phyloP scores from a whole-genome alignment of 2,797 vertebrate species.

The Picus viridis region DNA sequence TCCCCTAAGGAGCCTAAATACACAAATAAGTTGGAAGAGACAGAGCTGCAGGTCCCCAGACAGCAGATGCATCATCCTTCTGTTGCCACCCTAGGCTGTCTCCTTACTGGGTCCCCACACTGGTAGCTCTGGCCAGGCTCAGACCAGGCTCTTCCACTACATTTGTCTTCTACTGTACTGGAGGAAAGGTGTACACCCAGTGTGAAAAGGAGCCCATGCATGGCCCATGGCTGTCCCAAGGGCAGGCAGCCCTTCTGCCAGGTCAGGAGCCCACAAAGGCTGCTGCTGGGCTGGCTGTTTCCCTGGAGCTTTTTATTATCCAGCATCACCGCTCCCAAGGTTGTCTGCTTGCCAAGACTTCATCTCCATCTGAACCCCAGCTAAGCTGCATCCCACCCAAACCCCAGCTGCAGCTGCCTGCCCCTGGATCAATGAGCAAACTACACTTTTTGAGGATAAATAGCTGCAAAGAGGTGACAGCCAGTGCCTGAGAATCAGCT shows the following conservation, averaged over 20 bases:
- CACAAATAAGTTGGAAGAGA: background rate
- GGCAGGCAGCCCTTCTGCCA: background rate
- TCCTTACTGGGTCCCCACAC: accelerated
- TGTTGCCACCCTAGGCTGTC: accelerated
- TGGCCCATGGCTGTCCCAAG: background rate
- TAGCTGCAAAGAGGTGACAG: background rate
- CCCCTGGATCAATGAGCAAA: background rate
- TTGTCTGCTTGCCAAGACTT: background rate
- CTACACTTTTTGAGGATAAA: background rate
- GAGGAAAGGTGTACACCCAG: background rate
- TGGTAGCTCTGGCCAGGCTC: background rate
- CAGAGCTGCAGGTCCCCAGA: background rate
- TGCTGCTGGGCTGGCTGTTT: background rate
- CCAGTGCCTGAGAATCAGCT: background rate
- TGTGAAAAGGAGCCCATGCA: background rate
- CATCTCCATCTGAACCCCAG: background rate
- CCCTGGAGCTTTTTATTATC: background rate
- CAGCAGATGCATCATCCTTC: background rate
- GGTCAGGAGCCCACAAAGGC: background rate
- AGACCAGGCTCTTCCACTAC: background rate
- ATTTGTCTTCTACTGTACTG: background rate
- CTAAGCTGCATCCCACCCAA: background rate
- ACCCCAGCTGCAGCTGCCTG: background rate
- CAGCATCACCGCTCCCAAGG: accelerated
- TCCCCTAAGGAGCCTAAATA: background rate